Percentiles rank a stretch among this genome's conserved stretches.
Evolutionary conservation across 2,113 vertebrate species (phyloP).

Genomic region (Puffinus mauretanicus): DNA sequence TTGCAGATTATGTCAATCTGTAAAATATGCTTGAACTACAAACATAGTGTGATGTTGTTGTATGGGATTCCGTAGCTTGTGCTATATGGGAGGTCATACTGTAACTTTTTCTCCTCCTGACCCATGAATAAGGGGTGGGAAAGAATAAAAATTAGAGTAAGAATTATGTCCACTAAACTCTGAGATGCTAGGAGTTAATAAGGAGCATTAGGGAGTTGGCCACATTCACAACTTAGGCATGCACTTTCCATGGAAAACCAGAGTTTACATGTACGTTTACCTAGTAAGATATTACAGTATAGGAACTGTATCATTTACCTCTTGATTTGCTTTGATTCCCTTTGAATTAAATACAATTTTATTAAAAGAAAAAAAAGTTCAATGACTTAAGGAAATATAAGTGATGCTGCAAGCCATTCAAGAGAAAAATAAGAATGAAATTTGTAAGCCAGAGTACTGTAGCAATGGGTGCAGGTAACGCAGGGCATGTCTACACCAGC

Average conservation of each 20-base stretch:
- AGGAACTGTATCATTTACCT: neutral
- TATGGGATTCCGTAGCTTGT: neutral
- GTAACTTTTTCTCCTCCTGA: neutral
- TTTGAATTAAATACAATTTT: neutral
- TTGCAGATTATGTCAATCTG: neutral
- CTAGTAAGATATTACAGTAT: neutral
- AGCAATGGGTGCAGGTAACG: neutral
- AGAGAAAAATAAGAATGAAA: neutral
- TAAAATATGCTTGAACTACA: neutral
- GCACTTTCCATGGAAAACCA: neutral
- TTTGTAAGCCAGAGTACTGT: neutral
- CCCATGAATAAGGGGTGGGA: neutral
- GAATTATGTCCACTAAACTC: neutral
- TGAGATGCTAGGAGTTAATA: neutral
- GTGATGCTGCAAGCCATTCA: rapidly evolving
- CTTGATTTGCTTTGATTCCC: neutral
- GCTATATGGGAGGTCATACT: neutral
- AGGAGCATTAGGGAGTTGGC: neutral
- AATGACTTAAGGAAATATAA: neutral
- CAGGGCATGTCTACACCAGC: neutral
- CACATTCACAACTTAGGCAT: rapidly evolving
- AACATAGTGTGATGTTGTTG: neutral
- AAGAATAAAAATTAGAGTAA: neutral
- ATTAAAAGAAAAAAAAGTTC: neutral
- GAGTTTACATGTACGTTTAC: neutral